Base-by-base conservation (phyloP, 2,797 vertebrate species). In the Acanthis flammea region DNA sequence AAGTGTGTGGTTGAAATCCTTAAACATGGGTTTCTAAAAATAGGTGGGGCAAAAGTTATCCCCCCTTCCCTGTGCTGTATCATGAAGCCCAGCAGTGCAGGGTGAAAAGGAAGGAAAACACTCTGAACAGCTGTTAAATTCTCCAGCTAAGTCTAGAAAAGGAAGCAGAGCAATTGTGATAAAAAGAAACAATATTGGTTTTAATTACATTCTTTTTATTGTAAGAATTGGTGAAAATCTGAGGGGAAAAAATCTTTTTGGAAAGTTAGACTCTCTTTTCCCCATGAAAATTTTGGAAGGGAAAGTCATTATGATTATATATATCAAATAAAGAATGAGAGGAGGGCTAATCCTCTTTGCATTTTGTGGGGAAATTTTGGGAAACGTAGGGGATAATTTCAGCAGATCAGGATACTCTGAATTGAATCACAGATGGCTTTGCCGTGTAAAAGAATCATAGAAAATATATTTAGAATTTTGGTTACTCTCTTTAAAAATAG, bases 401-500 rank as follows among this genome's bases (percentile, higher is more conserved):
- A 96, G 94, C 93, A 96, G 97, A 95, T 94, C 84, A 93, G 78
- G 96, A 97, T 95, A 95, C 86, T 95, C 96, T 73, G 39, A 96
- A 96, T 91, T 77, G 88, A 97, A 97, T 96, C n/a, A 65, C 96
- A 97, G 97, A 91, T 91, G 90, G 91, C 79, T 97, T 84, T 95
- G 93, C 86, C 10, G 24, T 90, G 92, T 88, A 92, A 84, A 97
- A 97, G 97, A 97, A 97, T 97, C 84, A 90, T 68, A 68, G 75
- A 83, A 83, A 44, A 21, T 51, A 68, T 91, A 92, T 92, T 92
- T 92, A 90, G 85, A 90, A 95, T 94, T 88, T 81, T 68, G 73
- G 47, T 94, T 91, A 89, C 96, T 95, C 91, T 82, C 95, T 97
- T 95, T 96, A 95, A 97, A 97, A 97, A 95, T 87, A 96, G 22